Percentiles rank a stretch among this genome's conserved stretches.
Evolutionary conservation across 2,888 invertebrate species (phyloP).

Genomic region (Stenoptilia bipunctidactyla): DNA sequence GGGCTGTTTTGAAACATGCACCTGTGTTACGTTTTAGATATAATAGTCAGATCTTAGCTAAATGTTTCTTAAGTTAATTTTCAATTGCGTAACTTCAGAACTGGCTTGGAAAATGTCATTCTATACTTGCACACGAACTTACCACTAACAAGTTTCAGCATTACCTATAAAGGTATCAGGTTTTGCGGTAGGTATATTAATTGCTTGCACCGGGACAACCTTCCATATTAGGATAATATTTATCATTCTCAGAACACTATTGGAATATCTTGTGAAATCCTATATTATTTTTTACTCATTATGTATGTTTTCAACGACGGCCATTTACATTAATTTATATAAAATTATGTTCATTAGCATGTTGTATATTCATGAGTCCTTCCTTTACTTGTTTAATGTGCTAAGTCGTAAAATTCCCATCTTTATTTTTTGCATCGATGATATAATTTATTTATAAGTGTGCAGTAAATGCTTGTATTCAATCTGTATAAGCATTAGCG

Average conservation of each 20-base stretch:
- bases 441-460: constrained; percentile 1
- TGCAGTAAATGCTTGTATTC: too few species aligned
- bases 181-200: constrained; percentile 32
- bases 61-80: too few species aligned
- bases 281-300: neutral
- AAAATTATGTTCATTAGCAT: constrained; percentile 1
- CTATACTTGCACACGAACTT: neutral
- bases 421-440: neutral
- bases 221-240: constrained; percentile 29
- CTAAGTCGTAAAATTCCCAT: too few species aligned
- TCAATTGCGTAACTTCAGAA: constrained; percentile 58
- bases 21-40: too few species aligned
- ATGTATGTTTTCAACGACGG: neutral
- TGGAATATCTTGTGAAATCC: neutral
- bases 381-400: too few species aligned
- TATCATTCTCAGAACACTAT: constrained; percentile 21
- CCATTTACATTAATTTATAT: neutral
- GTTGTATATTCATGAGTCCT: too few species aligned
- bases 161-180: constrained; percentile 33
- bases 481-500: constrained; percentile 9
- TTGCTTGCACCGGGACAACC: constrained; percentile 27
- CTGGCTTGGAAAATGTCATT: constrained; percentile 28
- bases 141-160: constrained; percentile 26
- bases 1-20: too few species aligned
- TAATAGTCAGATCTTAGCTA: too few species aligned